These are phyloP conservation scores for Glandiceps talaboti DNA, from an alignment of 53 echinoderm and acorn worm genomes.

Conservation along the genomic window DNA sequence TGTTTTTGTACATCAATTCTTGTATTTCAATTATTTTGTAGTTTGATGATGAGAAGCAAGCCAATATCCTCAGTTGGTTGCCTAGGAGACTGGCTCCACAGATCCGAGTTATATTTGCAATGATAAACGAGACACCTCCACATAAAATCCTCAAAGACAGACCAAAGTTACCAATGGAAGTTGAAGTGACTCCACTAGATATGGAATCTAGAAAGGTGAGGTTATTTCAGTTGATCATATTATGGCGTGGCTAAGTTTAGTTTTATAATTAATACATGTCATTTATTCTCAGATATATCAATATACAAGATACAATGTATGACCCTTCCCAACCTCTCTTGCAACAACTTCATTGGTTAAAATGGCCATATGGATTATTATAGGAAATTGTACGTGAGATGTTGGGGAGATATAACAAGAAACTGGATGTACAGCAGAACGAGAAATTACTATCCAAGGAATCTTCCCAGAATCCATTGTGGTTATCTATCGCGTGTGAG, in stretches of 20 bases:
- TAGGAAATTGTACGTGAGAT: conserved; percentile 86
- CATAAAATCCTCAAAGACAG: conserved; percentile 70
- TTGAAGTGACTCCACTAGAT: conserved; percentile 73
- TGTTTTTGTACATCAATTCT: no score
- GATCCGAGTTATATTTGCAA: conserved; percentile 73
- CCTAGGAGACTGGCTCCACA: conserved; percentile 79
- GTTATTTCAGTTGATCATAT: no score
- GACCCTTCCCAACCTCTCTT: no score
- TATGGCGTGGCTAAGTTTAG: no score
- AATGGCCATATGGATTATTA: no score
- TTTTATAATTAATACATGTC: no score
- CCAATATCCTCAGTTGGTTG: conserved; percentile 72
- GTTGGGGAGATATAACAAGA: conserved; percentile 75
- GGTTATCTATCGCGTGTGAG: conserved; percentile 91
- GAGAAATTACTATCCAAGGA: conserved; percentile 58
- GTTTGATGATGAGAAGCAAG: conserved; percentile 90
- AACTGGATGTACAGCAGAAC: conserved; percentile 78
- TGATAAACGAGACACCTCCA: conserved; percentile 85
- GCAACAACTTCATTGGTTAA: no score
- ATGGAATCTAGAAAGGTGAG: conserved; percentile 75
- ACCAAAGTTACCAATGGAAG: conserved; percentile 48
- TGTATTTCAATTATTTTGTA: conserved; percentile 1
- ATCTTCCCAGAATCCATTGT: conserved; percentile 88
- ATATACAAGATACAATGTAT: no score
- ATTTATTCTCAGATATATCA: no score